Percentiles rank a stretch among this genome's conserved stretches.
Conservation (phyloP, 2,797 vertebrate species). For the Chaunax sp. region DNA sequence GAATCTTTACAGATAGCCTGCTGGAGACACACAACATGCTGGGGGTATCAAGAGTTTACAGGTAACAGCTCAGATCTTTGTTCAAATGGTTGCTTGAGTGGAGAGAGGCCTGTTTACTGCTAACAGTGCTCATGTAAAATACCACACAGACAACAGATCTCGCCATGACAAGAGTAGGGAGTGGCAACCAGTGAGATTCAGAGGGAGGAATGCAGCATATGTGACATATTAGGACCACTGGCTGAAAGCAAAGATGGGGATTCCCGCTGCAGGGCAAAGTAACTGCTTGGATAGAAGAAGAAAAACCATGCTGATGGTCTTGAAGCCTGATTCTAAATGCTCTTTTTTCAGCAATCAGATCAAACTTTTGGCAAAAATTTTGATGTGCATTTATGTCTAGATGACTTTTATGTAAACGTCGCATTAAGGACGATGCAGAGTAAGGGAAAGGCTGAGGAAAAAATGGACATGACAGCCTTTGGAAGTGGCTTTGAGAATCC, state of each 20-base stretch:
- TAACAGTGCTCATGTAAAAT: constrained; percentile 39
- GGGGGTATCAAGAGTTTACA: constrained; percentile 22
- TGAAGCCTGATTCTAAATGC: not conserved
- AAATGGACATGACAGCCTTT: constrained; percentile 36
- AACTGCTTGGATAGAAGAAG: constrained; percentile 4
- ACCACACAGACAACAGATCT: constrained; percentile 45
- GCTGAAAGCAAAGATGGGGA: constrained; percentile 33
- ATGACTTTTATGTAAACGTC: constrained; percentile 39
- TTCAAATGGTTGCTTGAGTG: constrained; percentile 37
- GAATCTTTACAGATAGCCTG: constrained; percentile 29
- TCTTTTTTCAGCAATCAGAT: constrained; percentile 8
- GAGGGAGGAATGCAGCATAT: constrained; percentile 38
- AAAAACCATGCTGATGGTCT: not conserved
- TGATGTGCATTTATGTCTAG: constrained; percentile 28
- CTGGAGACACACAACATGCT: constrained; percentile 23
- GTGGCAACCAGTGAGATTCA: constrained; percentile 33
- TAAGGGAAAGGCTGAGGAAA: constrained; percentile 23
- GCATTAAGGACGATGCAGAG: constrained; percentile 28
- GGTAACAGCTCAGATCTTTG: constrained; percentile 40
- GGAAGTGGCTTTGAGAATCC: constrained; percentile 23
- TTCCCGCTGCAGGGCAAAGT: constrained; percentile 26
- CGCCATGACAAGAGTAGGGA: constrained; percentile 33
- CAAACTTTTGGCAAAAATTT: constrained; percentile 26
- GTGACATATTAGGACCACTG: constrained; percentile 44
- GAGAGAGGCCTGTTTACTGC: constrained; percentile 20